Conservation (phyloP, 2,888 invertebrate genomes). For the Helleia helle region DNA sequence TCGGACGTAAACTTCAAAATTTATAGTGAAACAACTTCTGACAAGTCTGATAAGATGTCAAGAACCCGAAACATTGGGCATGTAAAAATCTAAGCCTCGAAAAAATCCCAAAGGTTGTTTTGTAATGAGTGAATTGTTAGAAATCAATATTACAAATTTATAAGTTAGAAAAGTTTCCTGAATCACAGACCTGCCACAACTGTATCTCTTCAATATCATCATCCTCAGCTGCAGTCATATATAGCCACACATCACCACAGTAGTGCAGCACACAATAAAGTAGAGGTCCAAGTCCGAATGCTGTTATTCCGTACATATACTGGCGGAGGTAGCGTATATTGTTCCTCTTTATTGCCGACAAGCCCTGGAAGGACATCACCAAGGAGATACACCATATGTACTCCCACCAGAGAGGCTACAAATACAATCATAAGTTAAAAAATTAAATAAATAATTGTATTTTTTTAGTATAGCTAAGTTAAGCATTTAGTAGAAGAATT, state of each 20-base stretch:
- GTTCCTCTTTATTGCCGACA: slow-evolving; percentile 90
- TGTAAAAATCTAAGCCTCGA: no score
- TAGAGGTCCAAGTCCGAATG: slow-evolving; percentile 85
- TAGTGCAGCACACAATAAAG: slow-evolving; percentile 88
- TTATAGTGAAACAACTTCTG: no score
- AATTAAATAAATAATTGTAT: no score
- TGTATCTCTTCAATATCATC: slow-evolving; percentile 78
- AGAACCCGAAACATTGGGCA: no score
- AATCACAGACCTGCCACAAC: slow-evolving; percentile 85
- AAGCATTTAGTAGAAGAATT: no score
- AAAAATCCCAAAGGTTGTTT: no score
- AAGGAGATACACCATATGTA: slow-evolving; percentile 93
- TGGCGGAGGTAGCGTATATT: slow-evolving; percentile 82
- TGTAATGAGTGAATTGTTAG: no score
- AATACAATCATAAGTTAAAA: no score
- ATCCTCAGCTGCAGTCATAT: slow-evolving; percentile 72
- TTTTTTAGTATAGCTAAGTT: no score
- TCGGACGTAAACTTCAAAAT: no score
- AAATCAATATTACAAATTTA: slow-evolving; percentile 10
- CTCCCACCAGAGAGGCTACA: slow-evolving; percentile 92
- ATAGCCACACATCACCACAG: slow-evolving; percentile 87
- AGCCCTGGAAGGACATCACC: slow-evolving; percentile 86
- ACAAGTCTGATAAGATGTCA: no score
- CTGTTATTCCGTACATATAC: slow-evolving; percentile 82
- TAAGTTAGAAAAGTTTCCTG: background rate